These are phyloP conservation scores for Steatocranus sp. DNA, from an alignment of 2,797 vertebrate genomes.

Conservation along the genomic window DNA sequence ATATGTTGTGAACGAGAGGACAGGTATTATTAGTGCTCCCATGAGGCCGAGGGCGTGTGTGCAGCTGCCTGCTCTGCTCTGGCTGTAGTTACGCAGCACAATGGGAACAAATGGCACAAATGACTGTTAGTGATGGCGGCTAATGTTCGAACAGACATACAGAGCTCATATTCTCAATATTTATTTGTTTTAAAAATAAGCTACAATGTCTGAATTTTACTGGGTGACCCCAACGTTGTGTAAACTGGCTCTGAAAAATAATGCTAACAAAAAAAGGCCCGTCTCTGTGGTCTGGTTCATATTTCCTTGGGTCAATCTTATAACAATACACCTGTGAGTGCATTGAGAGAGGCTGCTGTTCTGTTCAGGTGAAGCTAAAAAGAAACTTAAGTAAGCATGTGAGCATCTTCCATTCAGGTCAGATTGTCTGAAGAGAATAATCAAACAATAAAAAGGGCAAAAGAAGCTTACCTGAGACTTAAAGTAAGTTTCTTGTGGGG, in stretches of 20 bases:
- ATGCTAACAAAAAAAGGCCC: background rate
- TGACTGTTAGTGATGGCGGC: background rate
- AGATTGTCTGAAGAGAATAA: background rate
- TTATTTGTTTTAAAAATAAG: background rate
- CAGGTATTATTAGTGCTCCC: conserved; percentile 53
- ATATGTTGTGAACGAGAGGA: conserved; percentile 45
- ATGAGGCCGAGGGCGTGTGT: conserved; percentile 13
- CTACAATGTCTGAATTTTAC: background rate
- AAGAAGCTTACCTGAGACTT: conserved; percentile 84
- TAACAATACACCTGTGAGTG: background rate
- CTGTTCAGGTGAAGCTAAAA: background rate
- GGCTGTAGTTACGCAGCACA: conserved; percentile 26
- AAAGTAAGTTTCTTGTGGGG: conserved; percentile 95
- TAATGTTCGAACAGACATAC: background rate
- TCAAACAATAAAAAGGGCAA: background rate
- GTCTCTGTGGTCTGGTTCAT: background rate
- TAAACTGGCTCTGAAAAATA: background rate
- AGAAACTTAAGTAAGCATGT: background rate
- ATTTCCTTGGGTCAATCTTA: background rate
- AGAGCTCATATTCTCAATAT: background rate
- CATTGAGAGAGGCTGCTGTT: background rate
- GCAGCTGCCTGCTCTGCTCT: conserved; percentile 21
- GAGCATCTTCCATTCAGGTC: background rate
- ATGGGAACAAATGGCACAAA: conserved; percentile 33
- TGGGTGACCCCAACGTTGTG: background rate